Percentiles rank a stretch among this genome's conserved stretches.
phyloP scores from a whole-genome alignment of 2,888 invertebrate genomes.

The Eurois occulta region DNA sequence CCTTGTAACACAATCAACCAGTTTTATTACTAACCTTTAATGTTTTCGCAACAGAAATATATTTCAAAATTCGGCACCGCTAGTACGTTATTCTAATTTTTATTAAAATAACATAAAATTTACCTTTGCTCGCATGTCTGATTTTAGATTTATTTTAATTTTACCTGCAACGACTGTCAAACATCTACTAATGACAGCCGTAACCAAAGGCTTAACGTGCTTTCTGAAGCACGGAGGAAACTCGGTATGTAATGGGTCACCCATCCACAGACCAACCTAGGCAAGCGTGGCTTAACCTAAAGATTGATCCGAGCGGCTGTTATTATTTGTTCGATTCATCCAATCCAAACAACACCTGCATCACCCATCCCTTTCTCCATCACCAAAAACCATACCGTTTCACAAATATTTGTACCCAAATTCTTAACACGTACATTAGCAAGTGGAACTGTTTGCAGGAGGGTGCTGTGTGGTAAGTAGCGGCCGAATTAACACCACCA shows the following conservation, averaged over 20 bases:
- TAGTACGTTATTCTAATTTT: not conserved
- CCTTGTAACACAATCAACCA: not conserved
- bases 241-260: too few relatives aligned
- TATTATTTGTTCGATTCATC: not conserved
- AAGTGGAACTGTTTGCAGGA: slow-evolving; percentile 68
- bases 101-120: not conserved
- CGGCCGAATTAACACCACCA: slow-evolving; percentile 84
- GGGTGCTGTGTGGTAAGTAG: slow-evolving; percentile 75
- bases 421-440: slow-evolving; percentile 82
- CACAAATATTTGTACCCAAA: slow-evolving; percentile 79
- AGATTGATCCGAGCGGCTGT: too few relatives aligned
- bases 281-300: too few relatives aligned
- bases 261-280: too few relatives aligned
- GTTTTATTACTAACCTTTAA: not conserved
- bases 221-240: too few relatives aligned
- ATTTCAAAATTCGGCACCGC: not conserved
- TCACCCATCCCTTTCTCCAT: not conserved
- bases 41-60: not conserved
- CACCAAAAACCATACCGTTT: slow-evolving; percentile 57
- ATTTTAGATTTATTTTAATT: too few relatives aligned
- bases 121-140: too few relatives aligned
- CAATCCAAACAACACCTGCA: slow-evolving; percentile 46
- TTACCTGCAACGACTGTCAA: too few relatives aligned
- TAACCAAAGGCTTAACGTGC: too few relatives aligned
- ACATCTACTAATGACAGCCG: too few relatives aligned